Evolutionary conservation across 1,140 invertebrate genomes (phyloP).

Genomic region (Littorina saxatilis): DNA sequence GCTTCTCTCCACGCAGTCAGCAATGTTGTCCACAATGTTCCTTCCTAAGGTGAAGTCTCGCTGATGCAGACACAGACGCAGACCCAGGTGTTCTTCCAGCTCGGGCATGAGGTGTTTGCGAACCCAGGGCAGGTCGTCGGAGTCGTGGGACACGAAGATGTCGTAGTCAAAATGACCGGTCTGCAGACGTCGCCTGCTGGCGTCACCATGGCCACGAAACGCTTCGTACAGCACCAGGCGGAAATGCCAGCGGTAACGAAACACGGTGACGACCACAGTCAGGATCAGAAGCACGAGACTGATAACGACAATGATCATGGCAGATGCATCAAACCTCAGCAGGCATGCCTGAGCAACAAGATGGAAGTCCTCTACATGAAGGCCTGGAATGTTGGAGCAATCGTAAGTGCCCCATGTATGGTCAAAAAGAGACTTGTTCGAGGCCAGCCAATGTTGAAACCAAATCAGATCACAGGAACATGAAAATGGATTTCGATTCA

Average conservation of each 20-base stretch:
- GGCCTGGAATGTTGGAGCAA: not conserved
- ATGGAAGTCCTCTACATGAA: not conserved
- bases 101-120: slow-evolving; percentile 2
- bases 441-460: slow-evolving; percentile 28
- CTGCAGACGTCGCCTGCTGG: not conserved
- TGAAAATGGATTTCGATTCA: slow-evolving; percentile 18
- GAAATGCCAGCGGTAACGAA: slow-evolving; percentile 31
- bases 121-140: not conserved
- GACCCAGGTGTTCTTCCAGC: slow-evolving; percentile 21
- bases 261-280: not conserved
- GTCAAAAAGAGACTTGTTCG: not conserved
- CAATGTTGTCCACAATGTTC: slow-evolving; percentile 59
- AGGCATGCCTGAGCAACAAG: slow-evolving; percentile 25
- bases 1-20: slow-evolving; percentile 54
- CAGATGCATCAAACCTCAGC: not conserved
- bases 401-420: not conserved
- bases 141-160: slow-evolving; percentile 44
- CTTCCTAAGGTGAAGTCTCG: slow-evolving; percentile 59
- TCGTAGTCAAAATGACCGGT: slow-evolving; percentile 40
- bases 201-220: slow-evolving; percentile 1
- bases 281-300: not conserved
- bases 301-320: slow-evolving; percentile 1
- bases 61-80: slow-evolving; percentile 61
- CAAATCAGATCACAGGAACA: slow-evolving; percentile 29
- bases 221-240: slow-evolving; percentile 35